Conservation (phyloP, 2,113 vertebrate species). For the Octodon degus region DNA sequence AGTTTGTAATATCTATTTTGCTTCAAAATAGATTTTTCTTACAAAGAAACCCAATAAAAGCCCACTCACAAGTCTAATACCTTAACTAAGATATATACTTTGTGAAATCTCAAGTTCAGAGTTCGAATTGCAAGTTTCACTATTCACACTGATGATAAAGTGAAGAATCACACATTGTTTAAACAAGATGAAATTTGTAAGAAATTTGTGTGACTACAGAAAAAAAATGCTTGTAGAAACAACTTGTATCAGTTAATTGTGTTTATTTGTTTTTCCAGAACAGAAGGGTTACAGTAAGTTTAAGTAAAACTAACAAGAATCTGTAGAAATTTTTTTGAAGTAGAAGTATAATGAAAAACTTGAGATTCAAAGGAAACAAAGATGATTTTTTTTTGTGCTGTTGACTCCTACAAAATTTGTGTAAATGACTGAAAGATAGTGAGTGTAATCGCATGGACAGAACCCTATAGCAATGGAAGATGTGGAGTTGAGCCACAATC, state of each 20-base stretch:
- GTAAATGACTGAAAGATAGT: not conserved
- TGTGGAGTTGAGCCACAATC: not conserved
- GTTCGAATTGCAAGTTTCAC: conserved; percentile 72
- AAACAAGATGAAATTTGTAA: conserved; percentile 81
- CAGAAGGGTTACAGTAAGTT: conserved; percentile 68
- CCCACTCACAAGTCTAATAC: conserved; percentile 66
- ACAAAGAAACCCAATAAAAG: conserved; percentile 66
- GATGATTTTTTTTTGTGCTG: not conserved
- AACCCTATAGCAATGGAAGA: not conserved
- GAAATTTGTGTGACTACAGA: conserved; percentile 78
- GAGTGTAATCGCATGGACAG: not conserved
- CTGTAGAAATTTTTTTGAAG: not conserved
- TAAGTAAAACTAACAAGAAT: conserved; percentile 66
- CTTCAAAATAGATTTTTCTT: not conserved
- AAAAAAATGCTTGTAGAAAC: conserved; percentile 82
- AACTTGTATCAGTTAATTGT: conserved; percentile 79
- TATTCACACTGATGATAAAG: conserved; percentile 59
- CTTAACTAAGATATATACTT: conserved; percentile 78
- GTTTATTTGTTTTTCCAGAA: conserved; percentile 76
- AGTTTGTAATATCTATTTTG: conserved; percentile 65
- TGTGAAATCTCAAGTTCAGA: conserved; percentile 72
- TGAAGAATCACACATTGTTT: conserved; percentile 78
- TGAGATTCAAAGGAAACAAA: not conserved
- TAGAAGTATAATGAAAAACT: not conserved
- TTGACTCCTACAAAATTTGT: not conserved